Evolutionary conservation across 2,797 vertebrate species (phyloP), one percentile per base, ranked within the genome.

Genomic region (Neosilurus hyrtlii): DNA sequence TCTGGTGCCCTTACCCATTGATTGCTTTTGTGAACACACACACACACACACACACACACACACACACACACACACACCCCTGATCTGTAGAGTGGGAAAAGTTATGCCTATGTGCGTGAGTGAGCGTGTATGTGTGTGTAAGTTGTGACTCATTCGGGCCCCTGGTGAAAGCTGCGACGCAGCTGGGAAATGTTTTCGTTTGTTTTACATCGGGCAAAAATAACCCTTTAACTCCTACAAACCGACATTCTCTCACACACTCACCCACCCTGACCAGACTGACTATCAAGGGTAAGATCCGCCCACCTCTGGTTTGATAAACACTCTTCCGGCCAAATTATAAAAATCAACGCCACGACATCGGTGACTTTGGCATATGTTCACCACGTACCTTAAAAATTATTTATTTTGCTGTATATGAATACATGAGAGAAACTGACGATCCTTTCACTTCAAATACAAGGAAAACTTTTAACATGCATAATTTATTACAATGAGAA

Each of bases 11-110:
- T 75, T 75, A 59, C 56, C 20, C 30, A 75, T 37, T 61, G 73
- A 75, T 37, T 18, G 54, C 18, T 37, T 75, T 37, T 30, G 54
- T 57, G 66, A 51, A 49, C 8, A 56, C 10, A 35, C 61, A 85
- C 51, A 85, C 20, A 79, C 83, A 86, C 74, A 68, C 7, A 20
- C 51, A 51, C 59, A 11, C 20, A 9, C n/a, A n/a, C n/a, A n/a
- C n/a, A n/a, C n/a, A n/a, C n/a, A n/a, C n/a, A 22, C 54, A 59
- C 71, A 35, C 82, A 51, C 35, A 82, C 75, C n/a, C 10, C 2
- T 54, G 14, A 24, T 71, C 72, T n/a, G 43, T 62, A 20, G 3
- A 18, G 20, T 72, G 6, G 67, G 52, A 56, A 43, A 68, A 59
- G 37, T 14, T 57, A n/a, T 37, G 30, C 35, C 51, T 68, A 9